A percentile compares a stretch with the other conserved stretches of the same genome.
These are phyloP conservation scores for Ochropleura plecta DNA, from an alignment of 2,888 invertebrate genomes.

Conservation along the genomic window DNA sequence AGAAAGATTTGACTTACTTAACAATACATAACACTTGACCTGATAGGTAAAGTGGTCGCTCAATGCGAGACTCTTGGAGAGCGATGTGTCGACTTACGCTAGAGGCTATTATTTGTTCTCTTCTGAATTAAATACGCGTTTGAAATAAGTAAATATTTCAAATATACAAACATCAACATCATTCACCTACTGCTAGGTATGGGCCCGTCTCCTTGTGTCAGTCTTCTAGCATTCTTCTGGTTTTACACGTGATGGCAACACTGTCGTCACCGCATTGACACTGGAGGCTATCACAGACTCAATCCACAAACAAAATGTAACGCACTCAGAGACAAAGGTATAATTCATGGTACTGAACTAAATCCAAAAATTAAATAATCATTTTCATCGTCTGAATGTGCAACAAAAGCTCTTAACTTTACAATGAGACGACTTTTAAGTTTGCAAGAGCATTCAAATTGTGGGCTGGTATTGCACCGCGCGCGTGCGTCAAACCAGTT, in stretches of 20 bases:
- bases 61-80: background rate
- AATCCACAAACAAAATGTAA: background rate
- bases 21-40: slow-evolving; percentile 16
- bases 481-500: slow-evolving; percentile 48
- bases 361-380: slow-evolving; percentile 22
- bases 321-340: background rate
- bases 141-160: background rate
- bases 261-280: no score
- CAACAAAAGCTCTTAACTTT: slow-evolving; percentile 17
- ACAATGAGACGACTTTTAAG: slow-evolving; percentile 33
- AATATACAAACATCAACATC: background rate
- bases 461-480: slow-evolving; percentile 41
- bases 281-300: background rate
- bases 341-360: background rate
- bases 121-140: background rate
- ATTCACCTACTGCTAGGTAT: background rate
- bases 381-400: slow-evolving; percentile 3
- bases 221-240: background rate
- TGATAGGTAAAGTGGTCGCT: background rate
- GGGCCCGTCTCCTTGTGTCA: background rate
- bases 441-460: slow-evolving; percentile 47
- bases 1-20: slow-evolving; percentile 10
- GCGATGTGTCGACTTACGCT: background rate
- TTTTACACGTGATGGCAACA: background rate
- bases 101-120: background rate